These are phyloP conservation scores for Tachina lurida DNA, from an alignment of 2,888 invertebrate species.

Conservation along the genomic window DNA sequence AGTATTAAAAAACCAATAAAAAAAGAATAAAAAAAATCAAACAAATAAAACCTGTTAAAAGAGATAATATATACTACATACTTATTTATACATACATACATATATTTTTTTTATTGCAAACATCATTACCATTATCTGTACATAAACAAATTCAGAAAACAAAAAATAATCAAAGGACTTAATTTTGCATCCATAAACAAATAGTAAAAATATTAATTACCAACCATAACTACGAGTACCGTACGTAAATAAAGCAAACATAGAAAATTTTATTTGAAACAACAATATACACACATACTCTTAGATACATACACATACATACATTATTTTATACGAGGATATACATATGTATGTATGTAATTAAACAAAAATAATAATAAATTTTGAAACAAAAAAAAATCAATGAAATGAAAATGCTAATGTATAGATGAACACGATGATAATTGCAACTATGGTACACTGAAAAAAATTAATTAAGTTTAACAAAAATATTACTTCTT, in stretches of 20 bases:
- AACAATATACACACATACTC: not conserved
- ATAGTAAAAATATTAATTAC: constrained; percentile 15
- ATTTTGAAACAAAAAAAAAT: not conserved
- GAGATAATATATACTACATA: constrained; percentile 19
- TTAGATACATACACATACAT: not conserved
- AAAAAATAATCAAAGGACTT: constrained; percentile 12
- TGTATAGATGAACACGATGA: constrained; percentile 41
- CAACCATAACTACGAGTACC: constrained; percentile 28
- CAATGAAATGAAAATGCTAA: constrained; percentile 36
- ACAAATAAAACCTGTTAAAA: constrained; percentile 40
- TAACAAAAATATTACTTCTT: constrained; percentile 13
- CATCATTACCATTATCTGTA: constrained; percentile 50
- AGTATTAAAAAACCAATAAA: constrained; percentile 64
- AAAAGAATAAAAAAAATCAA: constrained; percentile 3
- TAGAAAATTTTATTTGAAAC: constrained; percentile 61
- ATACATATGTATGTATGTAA: too few relatives aligned
- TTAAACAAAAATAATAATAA: constrained; percentile 12
- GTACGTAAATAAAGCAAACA: constrained; percentile 53
- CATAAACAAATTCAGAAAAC: constrained; percentile 36
- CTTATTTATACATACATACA: not conserved
- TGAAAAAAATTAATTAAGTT: constrained; percentile 46
- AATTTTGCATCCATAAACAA: constrained; percentile 6
- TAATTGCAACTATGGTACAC: constrained; percentile 69
- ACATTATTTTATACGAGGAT: too few relatives aligned
- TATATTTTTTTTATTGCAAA: constrained; percentile 25